A percentile compares a stretch with the other conserved stretches of the same genome.
Evolutionary conservation across 2,797 vertebrate genomes (phyloP).

Genomic region (Syncerus caffer): DNA sequence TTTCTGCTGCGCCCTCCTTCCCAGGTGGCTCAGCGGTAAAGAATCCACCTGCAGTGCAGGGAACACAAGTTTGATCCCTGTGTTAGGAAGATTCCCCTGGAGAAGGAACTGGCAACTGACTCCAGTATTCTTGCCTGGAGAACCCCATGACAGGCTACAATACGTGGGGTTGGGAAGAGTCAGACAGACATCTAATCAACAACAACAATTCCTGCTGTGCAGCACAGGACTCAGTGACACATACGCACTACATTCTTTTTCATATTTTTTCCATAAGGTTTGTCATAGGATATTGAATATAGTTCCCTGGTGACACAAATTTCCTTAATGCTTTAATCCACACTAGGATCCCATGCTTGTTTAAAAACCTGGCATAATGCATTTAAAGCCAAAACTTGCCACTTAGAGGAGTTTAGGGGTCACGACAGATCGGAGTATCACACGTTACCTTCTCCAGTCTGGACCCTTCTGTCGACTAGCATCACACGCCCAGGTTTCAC

Average conservation of each 20-base stretch:
- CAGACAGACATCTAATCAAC: background rate
- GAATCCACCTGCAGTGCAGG: background rate
- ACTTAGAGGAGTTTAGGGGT: background rate
- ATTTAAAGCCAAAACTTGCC: background rate
- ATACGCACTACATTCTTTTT: background rate
- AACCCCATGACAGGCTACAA: background rate
- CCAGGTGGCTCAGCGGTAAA: background rate
- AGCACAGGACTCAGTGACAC: background rate
- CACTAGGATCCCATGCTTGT: background rate
- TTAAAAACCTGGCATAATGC: background rate
- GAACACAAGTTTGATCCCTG: background rate
- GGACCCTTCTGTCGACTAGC: background rate
- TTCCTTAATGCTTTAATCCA: background rate
- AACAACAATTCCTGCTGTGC: background rate
- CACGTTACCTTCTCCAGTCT: background rate
- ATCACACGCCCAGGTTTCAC: background rate
- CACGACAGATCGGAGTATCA: background rate
- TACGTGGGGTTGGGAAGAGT: background rate
- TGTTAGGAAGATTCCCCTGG: background rate
- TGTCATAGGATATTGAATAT: background rate
- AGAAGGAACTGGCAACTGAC: background rate
- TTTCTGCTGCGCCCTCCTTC: background rate
- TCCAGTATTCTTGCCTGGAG: background rate
- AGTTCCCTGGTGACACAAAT: background rate
- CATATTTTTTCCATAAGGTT: background rate